These are phyloP conservation scores for Hemithea aestivaria DNA, from an alignment of 2,888 invertebrate species.

Conservation along the genomic window DNA sequence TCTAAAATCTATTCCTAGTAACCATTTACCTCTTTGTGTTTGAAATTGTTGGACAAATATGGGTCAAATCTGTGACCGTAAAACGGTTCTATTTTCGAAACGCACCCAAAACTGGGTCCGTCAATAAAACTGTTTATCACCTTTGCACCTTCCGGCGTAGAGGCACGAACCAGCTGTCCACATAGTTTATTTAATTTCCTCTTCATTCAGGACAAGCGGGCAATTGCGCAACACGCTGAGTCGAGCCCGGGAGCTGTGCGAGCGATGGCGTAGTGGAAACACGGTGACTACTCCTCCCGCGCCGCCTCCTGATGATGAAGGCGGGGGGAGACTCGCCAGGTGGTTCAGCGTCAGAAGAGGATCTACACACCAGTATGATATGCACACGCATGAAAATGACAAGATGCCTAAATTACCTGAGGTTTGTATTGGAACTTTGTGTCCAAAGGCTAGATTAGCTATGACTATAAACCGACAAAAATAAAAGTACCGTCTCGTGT, in stretches of 20 bases:
- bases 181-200: slow-evolving; percentile 16
- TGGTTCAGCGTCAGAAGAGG: slow-evolving; percentile 94
- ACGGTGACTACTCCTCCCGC: slow-evolving; percentile 59
- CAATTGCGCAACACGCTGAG: slow-evolving; percentile 89
- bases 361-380: slow-evolving; percentile 90
- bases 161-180: slow-evolving; percentile 7
- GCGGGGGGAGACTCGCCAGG: slow-evolving; percentile 87
- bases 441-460: not conserved
- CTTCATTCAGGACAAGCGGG: slow-evolving; percentile 82
- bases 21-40: no score
- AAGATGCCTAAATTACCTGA: slow-evolving; percentile 91
- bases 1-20: no score
- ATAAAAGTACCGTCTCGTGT: no score
- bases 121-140: slow-evolving; percentile 6
- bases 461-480: not conserved
- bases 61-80: no score
- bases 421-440: slow-evolving; percentile 63
- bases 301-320: slow-evolving; percentile 77
- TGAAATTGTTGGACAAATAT: no score
- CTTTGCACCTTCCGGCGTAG: slow-evolving; percentile 12
- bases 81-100: not conserved
- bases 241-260: slow-evolving; percentile 90
- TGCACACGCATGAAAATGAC: slow-evolving; percentile 69
- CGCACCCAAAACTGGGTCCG: not conserved
- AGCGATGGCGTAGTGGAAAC: slow-evolving; percentile 84